A percentile compares a stretch with the other conserved stretches of the same genome.
Evolutionary conservation across 1,140 invertebrate genomes (phyloP).

Genomic region (Ylistrum balloti): DNA sequence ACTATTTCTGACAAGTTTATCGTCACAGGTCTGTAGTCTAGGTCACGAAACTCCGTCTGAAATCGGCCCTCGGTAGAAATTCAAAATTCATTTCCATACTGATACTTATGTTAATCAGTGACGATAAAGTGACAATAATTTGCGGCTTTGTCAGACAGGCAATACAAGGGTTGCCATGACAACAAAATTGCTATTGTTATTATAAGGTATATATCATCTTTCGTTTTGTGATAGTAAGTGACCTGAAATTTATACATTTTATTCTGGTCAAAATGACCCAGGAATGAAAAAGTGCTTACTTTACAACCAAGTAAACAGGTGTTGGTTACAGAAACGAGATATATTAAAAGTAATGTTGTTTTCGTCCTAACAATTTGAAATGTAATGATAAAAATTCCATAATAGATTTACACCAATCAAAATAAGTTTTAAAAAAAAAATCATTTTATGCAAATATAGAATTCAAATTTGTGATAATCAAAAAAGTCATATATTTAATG

Average conservation of each 20-base stretch:
- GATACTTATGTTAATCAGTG: constrained; percentile 29
- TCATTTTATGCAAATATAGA: neutral
- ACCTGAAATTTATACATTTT: neutral
- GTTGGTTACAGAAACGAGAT: no score
- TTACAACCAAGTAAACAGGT: neutral
- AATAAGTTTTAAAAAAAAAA: neutral
- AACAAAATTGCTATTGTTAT: constrained; percentile 40
- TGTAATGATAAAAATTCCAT: neutral
- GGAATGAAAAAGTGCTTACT: neutral
- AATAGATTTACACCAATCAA: neutral
- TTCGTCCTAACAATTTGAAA: neutral
- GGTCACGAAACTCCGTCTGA: constrained; percentile 5
- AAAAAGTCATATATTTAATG: neutral
- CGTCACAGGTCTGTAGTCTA: neutral
- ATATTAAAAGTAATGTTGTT: neutral
- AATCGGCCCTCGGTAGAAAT: constrained; percentile 37
- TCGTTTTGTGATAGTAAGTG: neutral
- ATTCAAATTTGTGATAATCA: neutral
- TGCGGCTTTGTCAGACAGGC: constrained; percentile 12
- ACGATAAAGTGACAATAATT: constrained; percentile 36
- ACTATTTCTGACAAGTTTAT: constrained; percentile 14
- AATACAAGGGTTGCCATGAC: constrained; percentile 33
- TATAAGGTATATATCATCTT: neutral
- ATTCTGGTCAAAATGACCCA: neutral
- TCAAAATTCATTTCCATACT: constrained; percentile 18